These are phyloP conservation scores for Megalopta genalis DNA, from an alignment of 1,140 invertebrate species.

Conservation along the genomic window DNA sequence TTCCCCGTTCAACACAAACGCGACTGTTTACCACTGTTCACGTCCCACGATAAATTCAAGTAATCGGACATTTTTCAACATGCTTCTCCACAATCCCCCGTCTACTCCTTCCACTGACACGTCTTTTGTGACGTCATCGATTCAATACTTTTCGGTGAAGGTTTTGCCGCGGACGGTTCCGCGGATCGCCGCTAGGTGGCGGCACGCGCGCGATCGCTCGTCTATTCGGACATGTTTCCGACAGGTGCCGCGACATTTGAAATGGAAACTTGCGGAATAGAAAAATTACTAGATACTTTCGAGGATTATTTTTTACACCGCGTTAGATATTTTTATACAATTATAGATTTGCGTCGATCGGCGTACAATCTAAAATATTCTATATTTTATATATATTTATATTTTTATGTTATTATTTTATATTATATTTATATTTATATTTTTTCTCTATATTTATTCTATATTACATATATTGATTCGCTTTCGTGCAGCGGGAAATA, in stretches of 20 bases:
- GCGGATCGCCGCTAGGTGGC: constrained; percentile 36
- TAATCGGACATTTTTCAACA: constrained; percentile 77
- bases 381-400: too few relatives aligned
- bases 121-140: constrained; percentile 80
- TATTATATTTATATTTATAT: too few relatives aligned
- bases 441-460: too few relatives aligned
- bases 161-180: constrained; percentile 37
- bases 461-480: too few relatives aligned
- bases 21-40: constrained; percentile 61
- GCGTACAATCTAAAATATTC: too few relatives aligned
- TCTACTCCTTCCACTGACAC: constrained; percentile 72
- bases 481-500: too few relatives aligned
- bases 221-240: not conserved
- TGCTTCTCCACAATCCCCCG: constrained; percentile 59
- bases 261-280: not conserved
- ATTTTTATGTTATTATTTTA: too few relatives aligned
- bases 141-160: constrained; percentile 78
- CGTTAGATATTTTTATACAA: too few relatives aligned
- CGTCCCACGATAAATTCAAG: constrained; percentile 68
- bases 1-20: constrained; percentile 22
- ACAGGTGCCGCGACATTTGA: constrained; percentile 28
- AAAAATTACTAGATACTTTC: too few relatives aligned
- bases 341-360: too few relatives aligned
- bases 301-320: too few relatives aligned
- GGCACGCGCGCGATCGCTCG: constrained; percentile 4